Evolutionary conservation across 2,888 invertebrate genomes (phyloP), one percentile per base, ranked within the genome.

Genomic region (Dicranocentrus wangi): DNA sequence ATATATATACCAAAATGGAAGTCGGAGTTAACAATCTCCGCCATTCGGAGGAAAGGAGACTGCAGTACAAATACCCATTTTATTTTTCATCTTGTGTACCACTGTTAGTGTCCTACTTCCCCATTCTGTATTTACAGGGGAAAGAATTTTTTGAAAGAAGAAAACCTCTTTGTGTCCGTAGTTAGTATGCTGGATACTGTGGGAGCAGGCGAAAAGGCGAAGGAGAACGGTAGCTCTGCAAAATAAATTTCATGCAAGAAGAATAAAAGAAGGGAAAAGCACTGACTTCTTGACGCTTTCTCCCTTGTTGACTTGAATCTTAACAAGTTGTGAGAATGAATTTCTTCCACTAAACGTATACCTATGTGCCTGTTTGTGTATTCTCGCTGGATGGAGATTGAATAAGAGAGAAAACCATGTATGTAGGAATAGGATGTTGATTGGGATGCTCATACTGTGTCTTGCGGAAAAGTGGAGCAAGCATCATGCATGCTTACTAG

Each of bases 281-380:
- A 47, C 47, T 70, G 55, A 47, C 69, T 68, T 69, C 28, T 77
- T 77, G 77, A 69, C 63, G 77, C 77, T 69, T 77, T 69, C 77
- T 60, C n/a, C 21, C 69, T 77, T 69, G 77, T 77, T 77, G 77
- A 77, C 77, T 77, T 51, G 77, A 77, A 77, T 77, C 77, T 77
- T 77, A 77, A 77, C 77, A 77, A 77, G 77, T 77, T 28, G 69
- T 39, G 69, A 61, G 21, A 47, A 47, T 47, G 47, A 47, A 47
- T 47, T n/a, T n/a, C 47, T 47, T 7, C 3, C 5, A 32, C 5
- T 32, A 32, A 32, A 32, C 3, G 10, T 32, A 32, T 32, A 3
- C 10, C 32, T 32, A 32, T 32, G 32, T 10, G 32, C 5, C 32
- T 32, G 3, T 32, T n/a, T n/a, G n/a, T n/a, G n/a, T n/a, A n/a